Evolutionary conservation across 37 sponge, comb jelly and placozoan species (phyloP).

Genomic region (Hormiphora californensis): DNA sequence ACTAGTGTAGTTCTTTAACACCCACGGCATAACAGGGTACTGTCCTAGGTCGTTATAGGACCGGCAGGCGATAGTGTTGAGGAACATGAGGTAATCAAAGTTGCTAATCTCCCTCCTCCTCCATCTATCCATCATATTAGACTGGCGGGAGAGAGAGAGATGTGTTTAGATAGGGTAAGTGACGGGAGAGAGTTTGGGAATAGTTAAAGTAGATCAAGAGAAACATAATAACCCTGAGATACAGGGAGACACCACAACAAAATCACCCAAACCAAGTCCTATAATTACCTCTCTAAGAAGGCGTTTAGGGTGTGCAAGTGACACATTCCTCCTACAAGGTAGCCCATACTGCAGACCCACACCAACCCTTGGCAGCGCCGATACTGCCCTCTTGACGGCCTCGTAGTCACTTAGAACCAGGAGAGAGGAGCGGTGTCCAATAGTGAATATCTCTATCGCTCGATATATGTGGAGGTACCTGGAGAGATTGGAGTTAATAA

Average conservation of each 20-base stretch:
- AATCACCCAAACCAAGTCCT: not conserved
- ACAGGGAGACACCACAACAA: not conserved
- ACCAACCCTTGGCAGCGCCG: slow-evolving; percentile 73
- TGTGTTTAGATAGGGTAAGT: not conserved
- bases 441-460: slow-evolving; percentile 40
- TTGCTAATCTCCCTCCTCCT: slow-evolving; percentile 71
- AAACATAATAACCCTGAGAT: not conserved
- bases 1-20: slow-evolving; percentile 71
- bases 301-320: slow-evolving; percentile 16
- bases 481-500: not conserved
- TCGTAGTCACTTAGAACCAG: slow-evolving; percentile 60
- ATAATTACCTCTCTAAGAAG: not conserved
- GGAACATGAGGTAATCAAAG: slow-evolving; percentile 87
- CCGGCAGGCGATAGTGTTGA: slow-evolving; percentile 80
- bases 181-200: not conserved
- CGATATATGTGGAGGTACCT: slow-evolving; percentile 23
- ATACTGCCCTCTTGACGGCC: slow-evolving; percentile 62
- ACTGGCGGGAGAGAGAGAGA: slow-evolving; percentile 10
- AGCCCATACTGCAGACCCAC: slow-evolving; percentile 66
- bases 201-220: not conserved
- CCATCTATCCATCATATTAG: slow-evolving; percentile 77
- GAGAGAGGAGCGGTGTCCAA: slow-evolving; percentile 53
- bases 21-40: slow-evolving; percentile 91
- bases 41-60: slow-evolving; percentile 82
- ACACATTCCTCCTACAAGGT: slow-evolving; percentile 55